phyloP scores from a whole-genome alignment of 2,888 invertebrate genomes.

The Machimus rusticus region DNA sequence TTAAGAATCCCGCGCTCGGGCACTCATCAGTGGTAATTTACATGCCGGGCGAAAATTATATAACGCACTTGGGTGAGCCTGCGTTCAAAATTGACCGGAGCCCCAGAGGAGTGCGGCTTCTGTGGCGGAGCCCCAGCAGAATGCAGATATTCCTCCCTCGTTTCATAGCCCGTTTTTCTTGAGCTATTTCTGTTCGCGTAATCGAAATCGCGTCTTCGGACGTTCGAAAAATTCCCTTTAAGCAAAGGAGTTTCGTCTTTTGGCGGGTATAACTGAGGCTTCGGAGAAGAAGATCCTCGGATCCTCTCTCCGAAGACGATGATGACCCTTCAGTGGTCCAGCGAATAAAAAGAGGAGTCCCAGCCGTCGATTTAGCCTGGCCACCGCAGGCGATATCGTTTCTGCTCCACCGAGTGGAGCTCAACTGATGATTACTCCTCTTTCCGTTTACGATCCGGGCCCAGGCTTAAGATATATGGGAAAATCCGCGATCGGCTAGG shows the following conservation, averaged over 20 bases:
- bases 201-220: constrained; percentile 1
- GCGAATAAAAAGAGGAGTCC: background rate
- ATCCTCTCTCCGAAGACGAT: constrained; percentile 7
- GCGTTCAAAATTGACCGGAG: background rate
- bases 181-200: background rate
- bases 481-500: constrained; percentile 31
- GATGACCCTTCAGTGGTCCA: constrained; percentile 1
- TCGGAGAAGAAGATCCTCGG: background rate
- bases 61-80: constrained; percentile 33
- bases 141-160: constrained; percentile 4
- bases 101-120: background rate
- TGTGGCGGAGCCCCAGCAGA: background rate
- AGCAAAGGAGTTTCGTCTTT: constrained; percentile 19
- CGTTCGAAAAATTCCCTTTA: constrained; percentile 14
- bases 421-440: constrained; percentile 37
- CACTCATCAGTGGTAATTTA: constrained; percentile 38
- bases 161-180: background rate
- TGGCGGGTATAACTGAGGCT: background rate
- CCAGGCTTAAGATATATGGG: constrained; percentile 30
- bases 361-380: constrained; percentile 31
- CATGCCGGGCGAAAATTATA: constrained; percentile 42
- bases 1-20: background rate
- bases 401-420: constrained; percentile 1
- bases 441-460: constrained; percentile 27
- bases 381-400: constrained; percentile 40